Evolutionary conservation across 2,797 vertebrate species (phyloP).

Genomic region (Cercopithecus mitis): DNA sequence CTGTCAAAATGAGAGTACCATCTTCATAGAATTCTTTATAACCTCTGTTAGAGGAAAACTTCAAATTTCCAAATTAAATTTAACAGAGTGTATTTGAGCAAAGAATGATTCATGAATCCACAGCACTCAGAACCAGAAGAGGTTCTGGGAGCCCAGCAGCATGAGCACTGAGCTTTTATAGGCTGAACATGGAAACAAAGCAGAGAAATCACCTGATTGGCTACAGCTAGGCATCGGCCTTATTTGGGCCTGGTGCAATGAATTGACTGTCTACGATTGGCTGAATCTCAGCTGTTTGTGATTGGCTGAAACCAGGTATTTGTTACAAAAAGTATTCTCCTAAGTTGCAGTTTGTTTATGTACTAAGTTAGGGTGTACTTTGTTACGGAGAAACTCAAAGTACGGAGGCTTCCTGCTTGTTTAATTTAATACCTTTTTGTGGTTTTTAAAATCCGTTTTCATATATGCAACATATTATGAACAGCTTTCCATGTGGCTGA

Average conservation of each 20-base stretch:
- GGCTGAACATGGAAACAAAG: neutral
- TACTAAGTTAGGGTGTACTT: neutral
- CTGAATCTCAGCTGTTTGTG: neutral
- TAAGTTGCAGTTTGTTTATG: neutral
- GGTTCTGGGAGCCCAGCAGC: too few relatives aligned
- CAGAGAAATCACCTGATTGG: neutral
- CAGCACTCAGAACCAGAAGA: neutral
- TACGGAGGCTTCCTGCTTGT: neutral
- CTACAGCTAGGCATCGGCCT: neutral
- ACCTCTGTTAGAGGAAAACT: neutral
- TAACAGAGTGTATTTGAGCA: neutral
- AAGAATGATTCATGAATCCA: neutral
- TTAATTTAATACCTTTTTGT: slow-evolving; percentile 20
- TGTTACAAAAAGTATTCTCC: neutral
- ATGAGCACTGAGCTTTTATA: neutral
- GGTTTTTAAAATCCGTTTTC: neutral
- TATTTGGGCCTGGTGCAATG: neutral
- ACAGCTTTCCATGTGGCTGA: neutral
- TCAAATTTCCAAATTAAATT: neutral
- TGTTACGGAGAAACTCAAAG: neutral
- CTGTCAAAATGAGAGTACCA: neutral
- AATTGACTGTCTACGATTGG: neutral
- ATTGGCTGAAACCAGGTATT: neutral
- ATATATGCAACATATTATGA: neutral
- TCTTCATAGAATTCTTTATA: neutral